phyloP scores from a whole-genome alignment of 2,888 invertebrate genomes.

The Metacarcinus magister region DNA sequence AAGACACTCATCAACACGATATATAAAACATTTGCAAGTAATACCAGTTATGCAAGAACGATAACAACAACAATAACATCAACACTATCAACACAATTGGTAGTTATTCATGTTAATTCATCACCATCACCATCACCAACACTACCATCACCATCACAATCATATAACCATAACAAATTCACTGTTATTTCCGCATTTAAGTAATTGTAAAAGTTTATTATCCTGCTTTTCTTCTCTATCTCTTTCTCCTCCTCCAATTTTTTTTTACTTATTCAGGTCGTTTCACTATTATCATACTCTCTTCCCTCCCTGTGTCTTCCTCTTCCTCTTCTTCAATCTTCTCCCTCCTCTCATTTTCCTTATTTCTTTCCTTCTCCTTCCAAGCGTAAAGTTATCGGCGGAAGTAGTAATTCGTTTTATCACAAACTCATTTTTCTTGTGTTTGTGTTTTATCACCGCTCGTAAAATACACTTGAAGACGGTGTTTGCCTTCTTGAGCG shows the following conservation, averaged over 20 bases:
- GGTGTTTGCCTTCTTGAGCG: neutral
- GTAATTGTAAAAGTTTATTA: neutral
- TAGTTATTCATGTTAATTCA: neutral
- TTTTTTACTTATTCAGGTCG: neutral
- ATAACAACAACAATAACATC: no score
- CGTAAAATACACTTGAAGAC: neutral
- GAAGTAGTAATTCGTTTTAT: conserved; percentile 6
- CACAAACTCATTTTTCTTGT: neutral
- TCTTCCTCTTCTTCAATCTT: neutral
- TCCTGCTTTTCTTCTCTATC: neutral
- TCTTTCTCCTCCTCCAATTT: no score
- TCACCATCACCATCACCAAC: neutral
- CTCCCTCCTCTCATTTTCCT: no score
- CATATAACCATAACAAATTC: neutral
- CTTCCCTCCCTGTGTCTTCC: neutral
- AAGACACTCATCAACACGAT: no score
- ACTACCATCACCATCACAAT: neutral
- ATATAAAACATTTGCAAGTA: no score
- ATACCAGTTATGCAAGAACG: no score
- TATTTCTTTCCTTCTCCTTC: neutral
- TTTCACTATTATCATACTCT: neutral
- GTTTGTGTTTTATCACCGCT: neutral
- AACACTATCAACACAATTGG: neutral
- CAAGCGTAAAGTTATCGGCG: neutral
- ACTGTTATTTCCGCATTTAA: neutral